Base-by-base conservation (phyloP, 2,888 invertebrate genomes). In the Leptinotarsa rubiginosa region DNA sequence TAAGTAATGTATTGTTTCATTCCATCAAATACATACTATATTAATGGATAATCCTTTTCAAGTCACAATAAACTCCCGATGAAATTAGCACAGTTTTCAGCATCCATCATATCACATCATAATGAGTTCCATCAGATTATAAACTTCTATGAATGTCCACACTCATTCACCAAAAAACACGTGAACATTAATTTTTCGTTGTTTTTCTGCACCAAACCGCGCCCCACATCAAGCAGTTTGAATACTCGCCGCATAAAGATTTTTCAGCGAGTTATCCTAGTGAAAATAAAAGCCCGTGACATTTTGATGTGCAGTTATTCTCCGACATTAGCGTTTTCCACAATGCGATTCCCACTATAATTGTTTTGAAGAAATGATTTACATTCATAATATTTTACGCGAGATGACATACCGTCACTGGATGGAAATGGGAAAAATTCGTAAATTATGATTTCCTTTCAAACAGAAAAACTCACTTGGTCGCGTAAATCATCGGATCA, bases 281-380 rank as follows among this genome's bases (percentile, higher is more conserved):
- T 56, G 65, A 65, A 54, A 77, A 77, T 72, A 74, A 70, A 73
- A 67, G 72, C 66, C 18, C 65, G 25, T 73, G 74, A 74, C 75
- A 73, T 75, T 78, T 75, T 72, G 69, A 73, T 72, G 74, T 74
- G 75, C 74, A 70, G 67, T 65, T 65, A 69, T 73, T 69, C 69
- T 56, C 73, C 65, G 69, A 73, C 69, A 69, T 72, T 68, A 71
- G 52, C 70, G 70, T 70, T 70, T 56, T 41, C 64, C 70, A 73
- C 75, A 72, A 73, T 73, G 68, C 70, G 73, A 71, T 64, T 65
- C 67, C 41, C 69, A 72, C 71, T 72, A 75, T 78, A 78, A 79
- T 79, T 78, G 76, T 78, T 80, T 75, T 70, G 72, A 75, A 76
- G 71, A 74, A 70, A 73, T 76, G 76, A 78, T 78, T 76, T 76